phyloP scores from a whole-genome alignment of 2,888 invertebrate genomes.

The Tetheella fluctuosa region DNA sequence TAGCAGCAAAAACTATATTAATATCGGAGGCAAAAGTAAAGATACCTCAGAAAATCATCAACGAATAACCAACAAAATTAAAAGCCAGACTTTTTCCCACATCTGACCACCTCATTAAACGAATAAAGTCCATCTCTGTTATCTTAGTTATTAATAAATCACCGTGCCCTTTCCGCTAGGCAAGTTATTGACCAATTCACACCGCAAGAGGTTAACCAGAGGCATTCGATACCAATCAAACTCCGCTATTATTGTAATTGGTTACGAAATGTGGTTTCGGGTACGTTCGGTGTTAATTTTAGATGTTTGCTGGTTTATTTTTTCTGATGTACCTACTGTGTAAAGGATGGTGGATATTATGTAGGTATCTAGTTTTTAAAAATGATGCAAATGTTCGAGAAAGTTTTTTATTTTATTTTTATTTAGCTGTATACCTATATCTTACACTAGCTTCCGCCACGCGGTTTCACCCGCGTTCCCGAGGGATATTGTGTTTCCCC shows the following conservation, averaged over 20 bases:
- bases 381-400: no score
- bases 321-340: background rate
- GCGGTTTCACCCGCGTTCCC: no score
- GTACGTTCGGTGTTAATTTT: background rate
- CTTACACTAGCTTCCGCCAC: no score
- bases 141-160: background rate
- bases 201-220: conserved; percentile 1
- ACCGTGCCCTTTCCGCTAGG: background rate
- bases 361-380: background rate
- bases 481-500: no score
- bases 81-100: background rate
- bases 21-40: no score
- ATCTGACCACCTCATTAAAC: background rate
- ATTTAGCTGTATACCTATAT: no score
- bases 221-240: conserved; percentile 4
- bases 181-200: background rate
- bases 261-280: background rate
- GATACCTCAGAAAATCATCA: background rate
- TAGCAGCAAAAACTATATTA: no score
- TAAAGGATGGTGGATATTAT: background rate
- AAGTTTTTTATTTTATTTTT: no score
- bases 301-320: background rate
- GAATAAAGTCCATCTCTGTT: background rate
- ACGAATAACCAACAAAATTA: background rate
- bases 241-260: background rate